Percentiles rank a stretch among this genome's conserved stretches.
Evolutionary conservation across 2,113 vertebrate genomes (phyloP).

Genomic region (Oryzias melastigma): DNA sequence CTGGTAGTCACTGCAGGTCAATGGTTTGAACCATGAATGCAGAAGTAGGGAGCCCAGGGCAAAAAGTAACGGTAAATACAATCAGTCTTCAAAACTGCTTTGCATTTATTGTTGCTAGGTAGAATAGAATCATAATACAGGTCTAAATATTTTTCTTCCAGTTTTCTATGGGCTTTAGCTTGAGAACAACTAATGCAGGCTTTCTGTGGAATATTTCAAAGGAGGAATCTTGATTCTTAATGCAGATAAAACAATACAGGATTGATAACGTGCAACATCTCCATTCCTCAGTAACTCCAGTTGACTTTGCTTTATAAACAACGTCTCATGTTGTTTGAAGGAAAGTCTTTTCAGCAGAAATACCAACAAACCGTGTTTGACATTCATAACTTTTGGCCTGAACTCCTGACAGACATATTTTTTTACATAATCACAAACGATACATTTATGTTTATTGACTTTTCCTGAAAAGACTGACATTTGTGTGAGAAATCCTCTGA

Average conservation of each 20-base stretch:
- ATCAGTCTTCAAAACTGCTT: neutral
- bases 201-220: too few relatives aligned
- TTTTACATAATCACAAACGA: constrained; percentile 24
- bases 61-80: constrained; percentile 3
- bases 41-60: neutral
- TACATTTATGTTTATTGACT: constrained; percentile 23
- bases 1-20: constrained; percentile 35
- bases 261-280: constrained; percentile 19
- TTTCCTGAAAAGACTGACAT: constrained; percentile 33
- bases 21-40: constrained; percentile 12
- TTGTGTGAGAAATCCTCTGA: constrained; percentile 28
- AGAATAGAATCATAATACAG: too few relatives aligned
- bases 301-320: constrained; percentile 38
- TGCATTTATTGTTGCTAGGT: too few relatives aligned
- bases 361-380: constrained; percentile 57
- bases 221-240: neutral
- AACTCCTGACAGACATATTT: constrained; percentile 26
- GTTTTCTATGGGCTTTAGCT: neutral
- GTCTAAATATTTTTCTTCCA: neutral
- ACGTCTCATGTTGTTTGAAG: constrained; percentile 38
- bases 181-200: neutral
- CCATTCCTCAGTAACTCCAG: constrained; percentile 24
- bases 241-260: neutral
- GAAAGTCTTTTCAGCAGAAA: constrained; percentile 24
- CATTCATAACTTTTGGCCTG: constrained; percentile 28